Conservation (phyloP, 1,140 invertebrate species). For the Onthophagus taurus region DNA sequence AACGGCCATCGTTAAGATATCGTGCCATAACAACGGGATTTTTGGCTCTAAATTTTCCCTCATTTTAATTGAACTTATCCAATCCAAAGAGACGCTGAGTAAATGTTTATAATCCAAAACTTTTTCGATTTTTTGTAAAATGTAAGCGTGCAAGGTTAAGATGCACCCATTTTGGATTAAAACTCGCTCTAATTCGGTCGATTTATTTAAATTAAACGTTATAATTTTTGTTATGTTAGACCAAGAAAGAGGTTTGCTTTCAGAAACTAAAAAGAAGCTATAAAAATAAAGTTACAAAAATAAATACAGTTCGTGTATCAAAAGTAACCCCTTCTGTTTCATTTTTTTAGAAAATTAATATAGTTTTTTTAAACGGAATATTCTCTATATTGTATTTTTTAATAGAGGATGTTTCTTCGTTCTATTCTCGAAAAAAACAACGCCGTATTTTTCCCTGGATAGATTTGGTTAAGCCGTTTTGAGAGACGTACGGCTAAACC, state of each 20-base stretch:
- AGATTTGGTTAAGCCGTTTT: too few species aligned
- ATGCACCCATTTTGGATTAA: conserved; percentile 26
- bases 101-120: conserved; percentile 22
- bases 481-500: too few species aligned
- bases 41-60: conserved; percentile 30
- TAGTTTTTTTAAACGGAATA: too few species aligned
- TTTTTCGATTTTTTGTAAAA: conserved; percentile 29
- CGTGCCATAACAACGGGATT: conserved; percentile 32
- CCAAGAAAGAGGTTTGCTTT: conserved; percentile 23
- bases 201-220: conserved; percentile 22
- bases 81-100: conserved; percentile 28
- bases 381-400: too few species aligned
- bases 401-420: too few species aligned
- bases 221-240: conserved; percentile 20
- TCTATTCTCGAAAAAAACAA: too few species aligned
- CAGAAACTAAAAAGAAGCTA: conserved; percentile 4
- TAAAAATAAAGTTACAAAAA: too few species aligned
- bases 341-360: too few species aligned
- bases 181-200: conserved; percentile 25
- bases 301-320: too few species aligned
- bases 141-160: conserved; percentile 31
- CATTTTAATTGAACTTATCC: conserved; percentile 31
- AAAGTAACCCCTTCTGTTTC: too few species aligned
- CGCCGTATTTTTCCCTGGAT: too few species aligned
- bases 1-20: conserved; percentile 25